Conservation (phyloP, 2,888 invertebrate genomes). For the Epistrophella euchroma region DNA sequence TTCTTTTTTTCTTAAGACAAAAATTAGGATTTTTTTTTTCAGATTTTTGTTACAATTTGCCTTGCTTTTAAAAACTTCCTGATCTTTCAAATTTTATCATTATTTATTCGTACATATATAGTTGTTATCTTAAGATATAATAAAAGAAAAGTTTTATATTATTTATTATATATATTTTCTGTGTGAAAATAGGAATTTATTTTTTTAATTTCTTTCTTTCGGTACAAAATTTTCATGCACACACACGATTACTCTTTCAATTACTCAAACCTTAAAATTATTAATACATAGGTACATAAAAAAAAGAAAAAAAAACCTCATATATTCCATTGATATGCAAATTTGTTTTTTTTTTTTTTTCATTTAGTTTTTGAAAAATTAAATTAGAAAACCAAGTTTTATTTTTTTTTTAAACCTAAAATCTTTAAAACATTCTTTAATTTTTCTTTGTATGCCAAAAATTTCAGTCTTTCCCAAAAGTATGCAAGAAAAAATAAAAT, state of each 20-base stretch:
- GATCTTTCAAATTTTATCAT: conserved; percentile 43
- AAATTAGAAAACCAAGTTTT: conserved; percentile 26
- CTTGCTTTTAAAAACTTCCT: conserved; percentile 42
- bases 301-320: conserved; percentile 21
- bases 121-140: neutral
- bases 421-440: conserved; percentile 13
- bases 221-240: conserved; percentile 71
- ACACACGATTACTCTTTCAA: conserved; percentile 59
- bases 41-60: neutral
- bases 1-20: conserved; percentile 27
- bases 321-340: conserved; percentile 72
- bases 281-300: conserved; percentile 16
- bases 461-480: conserved; percentile 74
- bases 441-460: conserved; percentile 55
- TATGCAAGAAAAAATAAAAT: conserved; percentile 31
- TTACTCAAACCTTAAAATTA: conserved; percentile 66
- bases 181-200: conserved; percentile 73
- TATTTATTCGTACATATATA: conserved; percentile 10
- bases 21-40: conserved; percentile 58
- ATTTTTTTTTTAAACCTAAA: conserved; percentile 22
- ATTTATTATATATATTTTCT: conserved; percentile 37
- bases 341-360: conserved; percentile 43
- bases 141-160: conserved; percentile 12
- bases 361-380: conserved; percentile 25
- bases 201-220: conserved; percentile 48